phyloP scores from a whole-genome alignment of 2,113 vertebrate genomes.

The Orientallactaga bullata region DNA sequence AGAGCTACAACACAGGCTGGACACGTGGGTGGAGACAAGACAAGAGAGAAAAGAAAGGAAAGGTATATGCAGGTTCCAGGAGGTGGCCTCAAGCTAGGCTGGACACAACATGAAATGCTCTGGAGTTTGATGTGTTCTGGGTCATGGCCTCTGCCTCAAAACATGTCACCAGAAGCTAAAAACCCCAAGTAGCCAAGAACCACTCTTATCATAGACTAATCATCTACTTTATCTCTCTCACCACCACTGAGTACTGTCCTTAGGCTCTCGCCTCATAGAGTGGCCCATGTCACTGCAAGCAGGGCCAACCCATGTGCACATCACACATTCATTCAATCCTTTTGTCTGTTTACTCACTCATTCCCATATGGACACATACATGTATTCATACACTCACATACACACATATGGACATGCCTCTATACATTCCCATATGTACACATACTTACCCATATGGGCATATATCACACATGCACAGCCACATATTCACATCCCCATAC shows the following conservation, averaged over 20 bases:
- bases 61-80: background rate
- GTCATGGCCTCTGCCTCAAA: background rate
- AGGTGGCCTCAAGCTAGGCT: background rate
- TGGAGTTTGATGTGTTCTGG: too few species aligned
- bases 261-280: background rate
- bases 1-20: too few species aligned
- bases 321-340: background rate
- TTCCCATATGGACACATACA: background rate
- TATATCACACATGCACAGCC: background rate
- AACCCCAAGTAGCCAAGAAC: too few species aligned
- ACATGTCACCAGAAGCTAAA: background rate
- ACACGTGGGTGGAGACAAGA: too few species aligned
- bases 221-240: too few species aligned
- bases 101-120: background rate
- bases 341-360: background rate
- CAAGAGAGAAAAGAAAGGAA: background rate
- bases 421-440: background rate
- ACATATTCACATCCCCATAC: background rate
- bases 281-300: too few species aligned
- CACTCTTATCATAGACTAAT: too few species aligned
- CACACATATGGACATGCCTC: too few species aligned
- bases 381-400: background rate
- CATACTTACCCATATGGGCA: background rate
- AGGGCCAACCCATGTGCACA: background rate
- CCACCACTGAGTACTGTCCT: background rate